Base-by-base conservation (phyloP, 2,797 vertebrate species). In the Aselliscus stoliczkanus region DNA sequence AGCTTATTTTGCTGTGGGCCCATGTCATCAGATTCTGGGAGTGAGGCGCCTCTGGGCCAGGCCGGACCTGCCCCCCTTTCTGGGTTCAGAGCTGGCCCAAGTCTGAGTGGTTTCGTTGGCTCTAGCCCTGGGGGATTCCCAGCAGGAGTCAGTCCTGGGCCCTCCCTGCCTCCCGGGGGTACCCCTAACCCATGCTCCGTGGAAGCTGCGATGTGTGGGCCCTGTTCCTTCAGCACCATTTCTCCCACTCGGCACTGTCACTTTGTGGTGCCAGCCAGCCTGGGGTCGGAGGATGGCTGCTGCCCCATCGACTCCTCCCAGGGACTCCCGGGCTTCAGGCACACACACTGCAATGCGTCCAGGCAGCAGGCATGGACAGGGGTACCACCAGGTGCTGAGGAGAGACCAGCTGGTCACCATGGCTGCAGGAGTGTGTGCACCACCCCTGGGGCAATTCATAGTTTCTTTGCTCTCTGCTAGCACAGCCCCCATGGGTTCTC, bases 21-120 rank as follows among this genome's bases (percentile, higher is more conserved):
- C n/a, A n/a, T n/a, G 98, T 99, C 98, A 99, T 99, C 15, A 99
- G 99, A 97, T 99, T 99, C 98, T 99, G 99, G 99, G 99, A 99
- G 99, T 99, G 98, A n/a, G 27, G 60, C 13, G 4, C 76, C 82
- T 90, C 42, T 15, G 88, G 52, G n/a, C 84, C 87, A n/a, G 56
- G 56, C 47, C 65, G 14, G 2, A 58, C 70, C 44, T 14, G 39
- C 25, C 67, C 75, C 44, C 54, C 34, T n/a, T 20, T 88, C 47
- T 39, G 47, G 27, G 60, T 39, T 47, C 87, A 15, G 29, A 18
- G 2, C 0, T 21, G 20, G 75, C 64, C 52, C 3, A 1, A 81
- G 56, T 31, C 23, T 9, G 77, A 14, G n/a, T n/a, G 9, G 54
- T 42, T 42, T 7, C 44, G 58, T 44, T 0, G 29, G 58, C n/a